Conservation (phyloP, 1,140 invertebrate species). For the Mycetomoellerius zeteki region DNA sequence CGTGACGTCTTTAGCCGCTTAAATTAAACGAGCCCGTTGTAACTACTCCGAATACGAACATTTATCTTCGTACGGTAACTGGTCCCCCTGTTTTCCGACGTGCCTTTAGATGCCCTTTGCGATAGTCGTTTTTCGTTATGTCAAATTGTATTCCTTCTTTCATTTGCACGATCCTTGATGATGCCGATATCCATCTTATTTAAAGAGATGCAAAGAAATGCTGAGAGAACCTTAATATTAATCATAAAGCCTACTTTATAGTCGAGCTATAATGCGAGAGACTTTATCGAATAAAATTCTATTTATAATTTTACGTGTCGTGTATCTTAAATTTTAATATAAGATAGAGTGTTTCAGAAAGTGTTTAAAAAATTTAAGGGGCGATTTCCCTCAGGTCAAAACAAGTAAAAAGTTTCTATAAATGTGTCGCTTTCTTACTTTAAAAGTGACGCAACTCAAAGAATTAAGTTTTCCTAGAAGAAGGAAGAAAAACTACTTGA, state of each 20-base stretch:
- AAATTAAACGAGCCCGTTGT: slow-evolving; percentile 63
- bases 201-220: slow-evolving; percentile 14
- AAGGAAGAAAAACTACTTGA: too few relatives aligned
- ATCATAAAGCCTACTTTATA: not conserved
- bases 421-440: too few relatives aligned
- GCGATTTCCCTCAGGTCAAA: too few relatives aligned
- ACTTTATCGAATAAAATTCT: not conserved
- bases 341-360: too few relatives aligned
- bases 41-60: slow-evolving; percentile 60
- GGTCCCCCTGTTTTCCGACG: slow-evolving; percentile 43
- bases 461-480: too few relatives aligned
- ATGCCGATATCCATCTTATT: slow-evolving; percentile 45
- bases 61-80: slow-evolving; percentile 60
- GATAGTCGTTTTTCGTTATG: slow-evolving; percentile 49
- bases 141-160: not conserved
- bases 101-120: slow-evolving; percentile 52
- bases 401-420: too few relatives aligned
- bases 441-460: too few relatives aligned
- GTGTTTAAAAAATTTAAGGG: too few relatives aligned
- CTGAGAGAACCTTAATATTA: not conserved
- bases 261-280: not conserved
- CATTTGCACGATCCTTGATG: slow-evolving; percentile 7
- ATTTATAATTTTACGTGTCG: not conserved
- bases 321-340: not conserved
- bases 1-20: slow-evolving; percentile 60